Evolutionary conservation across 2,888 invertebrate genomes (phyloP).

Genomic region (Norana najaformis): DNA sequence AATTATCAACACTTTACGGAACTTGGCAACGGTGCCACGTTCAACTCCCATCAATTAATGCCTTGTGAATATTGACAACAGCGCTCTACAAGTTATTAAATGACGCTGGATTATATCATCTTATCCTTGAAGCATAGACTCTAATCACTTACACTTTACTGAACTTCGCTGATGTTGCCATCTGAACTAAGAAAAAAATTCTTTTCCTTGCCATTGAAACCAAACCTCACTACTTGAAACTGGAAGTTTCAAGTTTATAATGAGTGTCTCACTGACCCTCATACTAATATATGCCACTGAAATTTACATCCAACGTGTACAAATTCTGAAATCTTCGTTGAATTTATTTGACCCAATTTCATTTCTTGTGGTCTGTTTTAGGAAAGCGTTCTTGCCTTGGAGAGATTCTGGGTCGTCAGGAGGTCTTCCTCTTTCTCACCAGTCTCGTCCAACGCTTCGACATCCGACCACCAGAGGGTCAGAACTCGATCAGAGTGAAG

Average conservation of each 20-base stretch:
- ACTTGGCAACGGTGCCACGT: no score
- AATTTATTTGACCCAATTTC: neutral
- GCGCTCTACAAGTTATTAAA: no score
- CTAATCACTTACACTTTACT: neutral
- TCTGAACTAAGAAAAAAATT: neutral
- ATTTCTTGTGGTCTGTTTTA: neutral
- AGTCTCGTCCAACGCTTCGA: constrained; percentile 21
- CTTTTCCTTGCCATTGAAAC: neutral
- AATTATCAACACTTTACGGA: no score
- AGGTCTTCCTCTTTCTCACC: constrained; percentile 26
- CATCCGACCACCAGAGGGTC: constrained; percentile 20
- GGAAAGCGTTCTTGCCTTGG: constrained; percentile 30
- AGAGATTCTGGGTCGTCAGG: constrained; percentile 24
- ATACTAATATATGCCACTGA: no score
- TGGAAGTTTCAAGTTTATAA: no score
- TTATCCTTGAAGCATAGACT: neutral
- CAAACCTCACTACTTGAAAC: no score
- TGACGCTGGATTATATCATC: neutral
- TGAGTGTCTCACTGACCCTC: no score
- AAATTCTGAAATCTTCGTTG: neutral
- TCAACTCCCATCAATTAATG: neutral
- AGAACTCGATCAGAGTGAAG: constrained; percentile 10
- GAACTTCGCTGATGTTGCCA: neutral
- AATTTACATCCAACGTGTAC: neutral
- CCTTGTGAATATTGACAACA: neutral